phyloP scores from a whole-genome alignment of 1,140 invertebrate species.

The Ganaspis sp. region DNA sequence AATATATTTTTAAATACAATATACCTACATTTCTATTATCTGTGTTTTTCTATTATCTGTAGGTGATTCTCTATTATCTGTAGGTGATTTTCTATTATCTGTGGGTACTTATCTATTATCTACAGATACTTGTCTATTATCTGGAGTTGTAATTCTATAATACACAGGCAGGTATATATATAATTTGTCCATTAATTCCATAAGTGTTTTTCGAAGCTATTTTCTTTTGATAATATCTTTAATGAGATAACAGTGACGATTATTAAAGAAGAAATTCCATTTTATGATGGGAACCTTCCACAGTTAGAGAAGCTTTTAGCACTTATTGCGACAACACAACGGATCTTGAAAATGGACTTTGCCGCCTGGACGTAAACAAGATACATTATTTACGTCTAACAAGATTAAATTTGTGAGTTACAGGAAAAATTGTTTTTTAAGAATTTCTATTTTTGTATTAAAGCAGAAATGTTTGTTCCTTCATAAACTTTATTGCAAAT shows the following conservation, averaged over 20 bases:
- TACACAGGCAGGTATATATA: no score
- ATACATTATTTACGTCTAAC: slow-evolving; percentile 17
- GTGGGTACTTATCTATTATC: no score
- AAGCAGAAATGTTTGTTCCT: neutral
- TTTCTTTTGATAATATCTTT: neutral
- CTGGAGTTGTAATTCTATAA: no score
- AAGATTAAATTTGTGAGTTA: slow-evolving; percentile 22
- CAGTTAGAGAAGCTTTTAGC: neutral
- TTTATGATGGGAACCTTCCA: neutral
- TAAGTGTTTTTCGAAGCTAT: neutral
- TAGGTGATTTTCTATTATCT: no score
- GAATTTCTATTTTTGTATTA: neutral
- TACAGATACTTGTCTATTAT: no score
- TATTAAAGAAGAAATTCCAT: neutral
- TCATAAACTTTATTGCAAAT: neutral
- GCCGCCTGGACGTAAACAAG: slow-evolving; percentile 19
- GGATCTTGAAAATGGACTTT: slow-evolving; percentile 30
- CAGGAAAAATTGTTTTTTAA: neutral
- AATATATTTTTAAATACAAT: no score
- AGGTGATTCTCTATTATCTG: no score
- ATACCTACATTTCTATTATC: no score
- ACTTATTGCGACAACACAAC: slow-evolving; percentile 12
- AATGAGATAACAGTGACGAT: neutral
- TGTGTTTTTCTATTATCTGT: no score
- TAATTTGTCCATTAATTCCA: neutral